Conservation (phyloP, 2,797 vertebrate genomes). For the Buphagus erythrorhynchus region DNA sequence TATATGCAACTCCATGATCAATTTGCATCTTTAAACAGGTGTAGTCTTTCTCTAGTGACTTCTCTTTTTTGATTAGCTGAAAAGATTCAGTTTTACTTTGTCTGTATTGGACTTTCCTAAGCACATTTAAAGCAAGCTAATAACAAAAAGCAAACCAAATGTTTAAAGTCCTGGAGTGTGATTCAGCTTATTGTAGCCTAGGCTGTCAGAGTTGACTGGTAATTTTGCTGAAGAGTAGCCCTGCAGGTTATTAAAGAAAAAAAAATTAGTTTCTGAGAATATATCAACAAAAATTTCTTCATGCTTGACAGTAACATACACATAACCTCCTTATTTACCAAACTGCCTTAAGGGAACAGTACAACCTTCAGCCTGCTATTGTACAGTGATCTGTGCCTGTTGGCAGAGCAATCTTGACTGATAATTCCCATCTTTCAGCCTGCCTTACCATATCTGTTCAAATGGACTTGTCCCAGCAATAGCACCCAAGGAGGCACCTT, state of each 20-base stretch:
- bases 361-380: conserved; percentile 5
- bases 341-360: conserved; percentile 39
- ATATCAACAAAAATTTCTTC: conserved; percentile 65
- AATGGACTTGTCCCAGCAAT: background rate
- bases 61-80: conserved; percentile 64
- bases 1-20: conserved; percentile 64
- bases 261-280: conserved; percentile 54
- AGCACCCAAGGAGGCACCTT: background rate
- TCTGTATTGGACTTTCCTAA: conserved; percentile 42
- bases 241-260: conserved; percentile 42
- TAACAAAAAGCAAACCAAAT: conserved; percentile 10
- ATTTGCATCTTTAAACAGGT: conserved; percentile 76
- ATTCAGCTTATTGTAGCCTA: conserved; percentile 30
- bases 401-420: conserved; percentile 37
- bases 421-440: conserved; percentile 12
- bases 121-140: conserved; percentile 49
- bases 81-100: conserved; percentile 64
- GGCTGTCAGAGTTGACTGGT: conserved; percentile 8
- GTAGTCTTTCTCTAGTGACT: conserved; percentile 70
- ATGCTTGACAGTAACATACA: conserved; percentile 33
- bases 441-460: conserved; percentile 18
- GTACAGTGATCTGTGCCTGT: background rate
- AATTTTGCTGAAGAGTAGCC: conserved; percentile 26
- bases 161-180: background rate
- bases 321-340: conserved; percentile 60